Percentiles rank a stretch among this genome's conserved stretches.
Evolutionary conservation across 2,113 vertebrate genomes (phyloP).

Genomic region (Phalacrocorax aristotelis): DNA sequence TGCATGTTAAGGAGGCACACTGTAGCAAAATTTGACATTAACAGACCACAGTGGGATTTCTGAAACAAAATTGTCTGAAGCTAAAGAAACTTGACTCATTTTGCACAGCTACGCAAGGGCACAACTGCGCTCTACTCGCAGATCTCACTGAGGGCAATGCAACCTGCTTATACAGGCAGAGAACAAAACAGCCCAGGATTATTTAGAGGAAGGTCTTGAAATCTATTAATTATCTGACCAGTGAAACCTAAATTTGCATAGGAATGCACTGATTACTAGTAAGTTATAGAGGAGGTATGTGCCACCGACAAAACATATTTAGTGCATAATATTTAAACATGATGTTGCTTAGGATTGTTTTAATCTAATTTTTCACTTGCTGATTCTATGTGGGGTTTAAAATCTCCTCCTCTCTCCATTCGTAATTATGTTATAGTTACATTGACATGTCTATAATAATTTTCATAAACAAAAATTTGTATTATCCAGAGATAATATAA

Average conservation of each 20-base stretch:
- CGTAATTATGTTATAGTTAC: background rate
- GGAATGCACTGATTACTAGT: background rate
- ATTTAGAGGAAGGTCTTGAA: background rate
- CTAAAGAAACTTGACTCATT: background rate
- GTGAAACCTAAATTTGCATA: background rate
- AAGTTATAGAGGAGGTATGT: background rate
- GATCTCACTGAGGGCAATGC: background rate
- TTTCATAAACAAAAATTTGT: background rate
- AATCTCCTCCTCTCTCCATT: background rate
- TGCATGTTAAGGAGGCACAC: background rate
- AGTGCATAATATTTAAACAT: background rate
- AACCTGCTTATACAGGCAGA: background rate
- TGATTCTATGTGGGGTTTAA: background rate
- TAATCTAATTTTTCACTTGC: background rate
- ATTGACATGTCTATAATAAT: background rate
- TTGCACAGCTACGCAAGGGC: background rate
- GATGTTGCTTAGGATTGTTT: background rate
- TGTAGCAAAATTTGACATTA: background rate
- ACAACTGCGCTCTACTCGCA: background rate
- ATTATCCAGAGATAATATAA: background rate
- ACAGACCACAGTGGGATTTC: background rate
- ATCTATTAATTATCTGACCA: background rate
- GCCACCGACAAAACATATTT: background rate
- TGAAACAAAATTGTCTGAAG: background rate
- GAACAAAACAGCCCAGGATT: background rate